Evolutionary conservation across 1,140 invertebrate genomes (phyloP).

Genomic region (Drosophila carrolli): DNA sequence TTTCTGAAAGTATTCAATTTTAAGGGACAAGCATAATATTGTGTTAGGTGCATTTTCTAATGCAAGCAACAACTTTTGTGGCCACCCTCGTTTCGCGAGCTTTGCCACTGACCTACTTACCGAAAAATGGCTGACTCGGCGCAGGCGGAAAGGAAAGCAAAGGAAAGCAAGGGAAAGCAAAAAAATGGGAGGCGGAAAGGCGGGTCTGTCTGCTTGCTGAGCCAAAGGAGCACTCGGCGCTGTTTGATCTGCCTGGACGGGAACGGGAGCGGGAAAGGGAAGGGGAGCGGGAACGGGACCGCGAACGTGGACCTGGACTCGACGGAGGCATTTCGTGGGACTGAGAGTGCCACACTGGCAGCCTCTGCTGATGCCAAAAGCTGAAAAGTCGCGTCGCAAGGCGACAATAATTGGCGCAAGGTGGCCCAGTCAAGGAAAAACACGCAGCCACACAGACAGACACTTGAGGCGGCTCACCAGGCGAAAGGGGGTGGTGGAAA

Average conservation of each 20-base stretch:
- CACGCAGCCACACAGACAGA: constrained; percentile 16
- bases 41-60: no score
- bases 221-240: constrained; percentile 2
- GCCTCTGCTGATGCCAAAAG: constrained; percentile 26
- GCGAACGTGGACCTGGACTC: constrained; percentile 43
- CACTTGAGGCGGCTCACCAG: constrained; percentile 12
- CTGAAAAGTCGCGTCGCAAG: constrained; percentile 48
- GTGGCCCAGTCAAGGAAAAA: constrained; percentile 44
- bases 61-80: not conserved
- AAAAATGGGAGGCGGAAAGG: not conserved
- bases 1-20: no score
- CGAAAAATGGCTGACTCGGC: constrained; percentile 50
- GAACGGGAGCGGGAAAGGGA: constrained; percentile 1
- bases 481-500: not conserved
- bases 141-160: constrained; percentile 2
- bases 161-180: not conserved
- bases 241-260: constrained; percentile 56
- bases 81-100: constrained; percentile 46
- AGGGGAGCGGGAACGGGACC: no score
- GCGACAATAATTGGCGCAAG: constrained; percentile 50
- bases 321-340: constrained; percentile 40
- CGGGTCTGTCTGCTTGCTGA: constrained; percentile 25
- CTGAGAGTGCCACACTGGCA: no score
- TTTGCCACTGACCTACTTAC: constrained; percentile 71
- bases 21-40: no score